These are phyloP conservation scores for Tolypeutes matacus DNA, from an alignment of 2,797 vertebrate genomes.

Conservation along the genomic window DNA sequence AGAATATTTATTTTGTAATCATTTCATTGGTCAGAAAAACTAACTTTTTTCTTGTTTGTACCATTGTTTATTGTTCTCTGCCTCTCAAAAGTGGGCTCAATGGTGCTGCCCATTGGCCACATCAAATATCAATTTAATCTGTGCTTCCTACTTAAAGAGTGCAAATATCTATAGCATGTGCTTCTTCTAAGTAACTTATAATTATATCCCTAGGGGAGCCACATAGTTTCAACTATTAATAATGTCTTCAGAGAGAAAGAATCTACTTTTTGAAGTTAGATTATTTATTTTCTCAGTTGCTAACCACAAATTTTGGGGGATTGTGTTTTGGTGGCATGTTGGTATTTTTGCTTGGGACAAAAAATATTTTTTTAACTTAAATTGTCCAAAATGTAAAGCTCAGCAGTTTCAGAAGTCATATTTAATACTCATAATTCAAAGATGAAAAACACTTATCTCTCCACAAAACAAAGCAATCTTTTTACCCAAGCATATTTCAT, in stretches of 20 bases:
- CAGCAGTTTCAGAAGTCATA: conserved; percentile 57
- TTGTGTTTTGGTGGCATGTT: neutral
- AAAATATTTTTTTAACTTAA: conserved; percentile 62
- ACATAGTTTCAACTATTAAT: conserved; percentile 78
- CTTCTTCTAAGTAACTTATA: conserved; percentile 60
- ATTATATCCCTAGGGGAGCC: conserved; percentile 26
- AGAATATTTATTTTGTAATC: conserved; percentile 39
- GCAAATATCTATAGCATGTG: conserved; percentile 46
- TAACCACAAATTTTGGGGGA: conserved; percentile 38
- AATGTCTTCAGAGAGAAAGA: conserved; percentile 67
- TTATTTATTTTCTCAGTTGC: conserved; percentile 79
- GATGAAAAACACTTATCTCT: conserved; percentile 67
- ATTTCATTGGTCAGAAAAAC: conserved; percentile 30
- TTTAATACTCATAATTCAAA: conserved; percentile 58
- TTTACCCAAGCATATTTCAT: conserved; percentile 67
- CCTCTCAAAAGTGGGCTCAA: conserved; percentile 12
- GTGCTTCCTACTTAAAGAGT: neutral
- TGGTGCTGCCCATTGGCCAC: neutral
- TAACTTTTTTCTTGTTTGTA: conserved; percentile 25
- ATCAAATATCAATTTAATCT: neutral
- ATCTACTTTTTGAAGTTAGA: conserved; percentile 78
- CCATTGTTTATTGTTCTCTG: conserved; percentile 55
- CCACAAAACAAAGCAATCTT: conserved; percentile 45
- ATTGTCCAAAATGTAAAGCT: conserved; percentile 44
- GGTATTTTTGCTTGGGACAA: neutral